phyloP scores from a whole-genome alignment of 2,797 vertebrate species.

The Borostomias antarcticus region DNA sequence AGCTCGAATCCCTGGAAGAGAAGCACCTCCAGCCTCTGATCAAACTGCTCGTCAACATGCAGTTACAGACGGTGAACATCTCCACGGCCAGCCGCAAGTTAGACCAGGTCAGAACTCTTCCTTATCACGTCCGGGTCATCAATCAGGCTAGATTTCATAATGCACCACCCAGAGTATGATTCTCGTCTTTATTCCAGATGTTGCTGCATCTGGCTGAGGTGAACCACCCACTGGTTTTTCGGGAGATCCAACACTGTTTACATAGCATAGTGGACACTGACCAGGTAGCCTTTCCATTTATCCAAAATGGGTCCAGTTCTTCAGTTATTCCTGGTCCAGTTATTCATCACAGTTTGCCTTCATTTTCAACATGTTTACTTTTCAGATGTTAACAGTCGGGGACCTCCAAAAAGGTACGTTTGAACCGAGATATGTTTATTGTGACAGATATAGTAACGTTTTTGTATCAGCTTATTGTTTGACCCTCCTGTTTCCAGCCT shows the following conservation, averaged over 20 bases:
- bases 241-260: slow-evolving; percentile 64
- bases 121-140: not conserved
- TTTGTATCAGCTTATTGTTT: not conserved
- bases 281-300: slow-evolving; percentile 58
- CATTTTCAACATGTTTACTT: slow-evolving; percentile 16
- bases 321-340: not conserved
- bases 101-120: slow-evolving; percentile 78
- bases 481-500: slow-evolving; percentile 64
- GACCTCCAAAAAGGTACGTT: slow-evolving; percentile 82
- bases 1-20: slow-evolving; percentile 56
- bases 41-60: slow-evolving; percentile 77
- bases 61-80: slow-evolving; percentile 74
- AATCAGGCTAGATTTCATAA: not conserved
- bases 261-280: slow-evolving; percentile 50
- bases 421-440: not conserved
- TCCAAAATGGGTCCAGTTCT: not conserved
- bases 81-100: slow-evolving; percentile 84
- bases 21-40: slow-evolving; percentile 67
- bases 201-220: slow-evolving; percentile 69
- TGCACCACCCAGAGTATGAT: not conserved
- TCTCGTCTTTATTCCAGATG: slow-evolving; percentile 64
- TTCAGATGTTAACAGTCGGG: slow-evolving; percentile 66
- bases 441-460: not conserved
- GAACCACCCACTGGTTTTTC: slow-evolving; percentile 65
- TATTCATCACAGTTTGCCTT: not conserved